phyloP scores from a whole-genome alignment of 2,797 vertebrate species.

The Pristis pectinata region DNA sequence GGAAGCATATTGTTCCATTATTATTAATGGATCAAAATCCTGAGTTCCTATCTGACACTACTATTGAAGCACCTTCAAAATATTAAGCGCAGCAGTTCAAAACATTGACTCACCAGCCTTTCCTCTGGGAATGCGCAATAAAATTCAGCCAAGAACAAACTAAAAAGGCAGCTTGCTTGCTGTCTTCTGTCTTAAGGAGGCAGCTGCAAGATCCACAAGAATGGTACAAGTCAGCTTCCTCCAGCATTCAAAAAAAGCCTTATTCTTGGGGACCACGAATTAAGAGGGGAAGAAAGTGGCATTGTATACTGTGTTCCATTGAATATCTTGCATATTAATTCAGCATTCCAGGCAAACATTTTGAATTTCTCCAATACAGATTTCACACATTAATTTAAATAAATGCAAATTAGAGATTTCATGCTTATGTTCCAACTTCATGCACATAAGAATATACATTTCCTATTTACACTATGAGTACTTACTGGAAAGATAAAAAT shows the following conservation, averaged over 20 bases:
- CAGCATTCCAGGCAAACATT: neutral
- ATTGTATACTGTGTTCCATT: neutral
- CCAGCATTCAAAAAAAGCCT: neutral
- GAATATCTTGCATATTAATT: neutral
- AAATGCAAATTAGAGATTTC: neutral
- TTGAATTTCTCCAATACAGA: neutral
- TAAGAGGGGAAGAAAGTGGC: neutral
- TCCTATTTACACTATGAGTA: neutral
- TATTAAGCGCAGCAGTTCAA: neutral
- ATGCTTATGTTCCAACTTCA: neutral
- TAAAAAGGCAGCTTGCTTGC: neutral
- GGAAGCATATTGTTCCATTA: neutral
- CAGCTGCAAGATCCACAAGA: neutral
- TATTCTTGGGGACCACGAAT: neutral
- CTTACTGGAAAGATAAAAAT: constrained; percentile 16
- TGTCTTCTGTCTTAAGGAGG: neutral
- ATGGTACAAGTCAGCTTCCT: neutral
- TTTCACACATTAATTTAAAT: neutral
- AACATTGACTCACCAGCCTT: neutral
- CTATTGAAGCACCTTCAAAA: neutral
- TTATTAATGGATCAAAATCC: neutral
- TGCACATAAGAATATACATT: neutral
- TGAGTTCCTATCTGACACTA: neutral
- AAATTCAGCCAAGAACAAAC: neutral
- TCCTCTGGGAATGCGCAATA: neutral